Evolutionary conservation across 2,888 invertebrate genomes (phyloP).

Genomic region (Hetaerina titia): DNA sequence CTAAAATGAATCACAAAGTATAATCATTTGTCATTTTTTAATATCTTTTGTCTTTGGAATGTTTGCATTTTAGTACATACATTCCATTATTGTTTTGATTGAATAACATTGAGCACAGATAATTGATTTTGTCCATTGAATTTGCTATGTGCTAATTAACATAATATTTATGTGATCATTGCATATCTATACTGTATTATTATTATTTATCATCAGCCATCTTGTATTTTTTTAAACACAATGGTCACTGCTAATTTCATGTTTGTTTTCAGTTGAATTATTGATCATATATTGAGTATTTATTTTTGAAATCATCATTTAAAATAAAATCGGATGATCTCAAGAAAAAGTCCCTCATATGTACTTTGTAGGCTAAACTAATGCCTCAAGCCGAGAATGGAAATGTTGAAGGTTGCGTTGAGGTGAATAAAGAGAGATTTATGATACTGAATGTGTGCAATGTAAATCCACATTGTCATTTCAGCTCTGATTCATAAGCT

Average conservation of each 20-base stretch:
- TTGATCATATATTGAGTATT: not conserved
- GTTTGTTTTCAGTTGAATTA: not conserved
- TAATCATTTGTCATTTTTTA: not conserved
- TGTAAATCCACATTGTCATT: too few relatives aligned
- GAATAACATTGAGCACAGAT: not conserved
- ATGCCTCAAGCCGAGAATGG: too few relatives aligned
- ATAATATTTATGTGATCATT: not conserved
- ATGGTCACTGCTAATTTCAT: not conserved
- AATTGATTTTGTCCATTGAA: not conserved
- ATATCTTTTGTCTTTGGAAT: not conserved
- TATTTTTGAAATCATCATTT: not conserved
- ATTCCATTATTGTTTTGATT: not conserved
- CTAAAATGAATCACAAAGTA: not conserved
- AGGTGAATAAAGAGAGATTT: too few relatives aligned
- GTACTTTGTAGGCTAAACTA: too few relatives aligned
- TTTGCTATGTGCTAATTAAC: not conserved
- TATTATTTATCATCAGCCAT: not conserved
- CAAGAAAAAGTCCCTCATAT: too few relatives aligned
- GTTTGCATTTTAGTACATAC: not conserved
- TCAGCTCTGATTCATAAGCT: too few relatives aligned
- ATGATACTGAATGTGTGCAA: too few relatives aligned
- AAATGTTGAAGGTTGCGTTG: too few relatives aligned
- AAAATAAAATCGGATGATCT: too few relatives aligned
- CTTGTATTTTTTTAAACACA: not conserved
- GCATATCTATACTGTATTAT: not conserved